Percentiles rank a stretch among this genome's conserved stretches.
These are phyloP conservation scores for Nymphalis polychloros DNA, from an alignment of 2,888 invertebrate species.

Conservation along the genomic window DNA sequence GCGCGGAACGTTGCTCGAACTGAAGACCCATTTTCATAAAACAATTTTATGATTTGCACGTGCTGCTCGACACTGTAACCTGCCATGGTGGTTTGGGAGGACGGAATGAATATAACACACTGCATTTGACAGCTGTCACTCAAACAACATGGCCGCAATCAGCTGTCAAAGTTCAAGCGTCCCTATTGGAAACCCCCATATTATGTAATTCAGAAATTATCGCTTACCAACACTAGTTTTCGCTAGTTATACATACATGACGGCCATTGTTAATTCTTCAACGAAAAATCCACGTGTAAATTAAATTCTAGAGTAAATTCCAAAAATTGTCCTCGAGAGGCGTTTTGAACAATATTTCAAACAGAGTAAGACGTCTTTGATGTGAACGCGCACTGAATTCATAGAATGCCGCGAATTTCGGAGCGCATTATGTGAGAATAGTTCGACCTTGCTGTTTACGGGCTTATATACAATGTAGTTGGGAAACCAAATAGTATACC, in stretches of 20 bases:
- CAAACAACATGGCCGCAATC: no score
- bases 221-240: not conserved
- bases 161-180: no score
- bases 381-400: slow-evolving; percentile 63
- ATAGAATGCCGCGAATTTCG: slow-evolving; percentile 63
- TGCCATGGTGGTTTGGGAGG: no score
- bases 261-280: not conserved
- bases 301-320: slow-evolving; percentile 25
- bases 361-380: slow-evolving; percentile 56
- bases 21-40: no score
- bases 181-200: no score
- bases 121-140: no score
- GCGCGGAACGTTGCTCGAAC: no score
- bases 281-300: not conserved
- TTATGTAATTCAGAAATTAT: no score
- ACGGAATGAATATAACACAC: no score
- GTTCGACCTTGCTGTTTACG: slow-evolving; percentile 50
- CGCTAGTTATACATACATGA: not conserved
- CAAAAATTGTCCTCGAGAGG: slow-evolving; percentile 24
- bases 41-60: no score
- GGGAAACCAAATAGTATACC: not conserved
- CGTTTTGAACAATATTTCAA: slow-evolving; percentile 51
- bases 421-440: slow-evolving; percentile 67
- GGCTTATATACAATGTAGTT: not conserved
- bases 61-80: no score